These are phyloP conservation scores for Sclerodermus sp. DNA, from an alignment of 2,888 invertebrate genomes.

Conservation along the genomic window DNA sequence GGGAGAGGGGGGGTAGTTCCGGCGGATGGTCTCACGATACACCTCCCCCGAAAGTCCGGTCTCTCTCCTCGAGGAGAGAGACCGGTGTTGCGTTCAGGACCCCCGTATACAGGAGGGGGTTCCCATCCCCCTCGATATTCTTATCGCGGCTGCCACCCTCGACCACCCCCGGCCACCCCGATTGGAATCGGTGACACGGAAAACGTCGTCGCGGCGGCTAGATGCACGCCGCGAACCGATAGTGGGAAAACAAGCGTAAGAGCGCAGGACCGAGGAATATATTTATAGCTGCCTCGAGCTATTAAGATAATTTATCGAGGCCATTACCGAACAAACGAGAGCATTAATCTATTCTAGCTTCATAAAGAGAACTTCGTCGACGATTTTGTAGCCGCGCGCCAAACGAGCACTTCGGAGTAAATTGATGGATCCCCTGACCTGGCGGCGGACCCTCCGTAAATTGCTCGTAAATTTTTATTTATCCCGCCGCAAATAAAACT, in stretches of 20 bases:
- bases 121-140: neutral
- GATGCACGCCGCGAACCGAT: slow-evolving; percentile 15
- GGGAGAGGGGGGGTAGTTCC: too few relatives aligned
- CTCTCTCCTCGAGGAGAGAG: too few relatives aligned
- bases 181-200: slow-evolving; percentile 34
- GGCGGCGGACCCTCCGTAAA: slow-evolving; percentile 43
- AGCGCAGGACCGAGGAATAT: slow-evolving; percentile 48
- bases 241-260: slow-evolving; percentile 44
- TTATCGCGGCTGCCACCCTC: neutral
- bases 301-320: slow-evolving; percentile 57
- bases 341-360: slow-evolving; percentile 58
- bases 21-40: too few relatives aligned
- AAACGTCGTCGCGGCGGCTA: slow-evolving; percentile 20
- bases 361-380: slow-evolving; percentile 56
- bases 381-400: slow-evolving; percentile 55
- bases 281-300: slow-evolving; percentile 53
- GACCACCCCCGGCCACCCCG: neutral
- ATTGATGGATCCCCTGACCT: slow-evolving; percentile 46
- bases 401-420: slow-evolving; percentile 54
- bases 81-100: too few relatives aligned
- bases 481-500: slow-evolving; percentile 42
- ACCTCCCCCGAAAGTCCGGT: too few relatives aligned
- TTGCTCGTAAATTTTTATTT: slow-evolving; percentile 51
- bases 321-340: slow-evolving; percentile 57
- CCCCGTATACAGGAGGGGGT: too few relatives aligned